These are phyloP conservation scores for Crepidodera aurea DNA, from an alignment of 2,888 invertebrate genomes.

Conservation along the genomic window DNA sequence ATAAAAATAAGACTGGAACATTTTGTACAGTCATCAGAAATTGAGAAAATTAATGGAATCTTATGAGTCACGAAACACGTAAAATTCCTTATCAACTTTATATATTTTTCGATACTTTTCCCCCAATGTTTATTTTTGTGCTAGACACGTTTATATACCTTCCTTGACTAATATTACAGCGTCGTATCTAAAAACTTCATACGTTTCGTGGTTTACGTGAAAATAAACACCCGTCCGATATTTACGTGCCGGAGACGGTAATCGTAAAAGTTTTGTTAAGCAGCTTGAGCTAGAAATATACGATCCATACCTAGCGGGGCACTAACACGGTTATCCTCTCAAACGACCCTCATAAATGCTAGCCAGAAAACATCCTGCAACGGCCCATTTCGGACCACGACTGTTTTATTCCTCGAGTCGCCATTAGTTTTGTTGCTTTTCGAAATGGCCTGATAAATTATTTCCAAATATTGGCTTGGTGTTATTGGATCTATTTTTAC, in stretches of 20 bases:
- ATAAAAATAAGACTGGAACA: no score
- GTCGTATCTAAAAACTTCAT: constrained; percentile 17
- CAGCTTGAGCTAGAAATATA: constrained; percentile 28
- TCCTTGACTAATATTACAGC: constrained; percentile 18
- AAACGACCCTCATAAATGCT: constrained; percentile 37
- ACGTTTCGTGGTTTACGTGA: constrained; percentile 22
- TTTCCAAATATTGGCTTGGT: constrained; percentile 9
- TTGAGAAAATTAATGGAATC: no score
- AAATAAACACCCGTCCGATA: constrained; percentile 33
- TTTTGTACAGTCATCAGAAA: no score
- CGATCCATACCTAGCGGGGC: constrained; percentile 34
- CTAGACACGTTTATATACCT: constrained; percentile 6
- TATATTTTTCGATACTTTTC: neutral
- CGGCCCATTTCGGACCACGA: constrained; percentile 32
- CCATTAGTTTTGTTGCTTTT: constrained; percentile 20
- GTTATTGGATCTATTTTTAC: constrained; percentile 11
- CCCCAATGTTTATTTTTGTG: constrained; percentile 2
- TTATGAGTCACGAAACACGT: no score
- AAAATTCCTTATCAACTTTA: neutral
- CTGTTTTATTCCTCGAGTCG: constrained; percentile 31
- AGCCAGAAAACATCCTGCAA: constrained; percentile 21
- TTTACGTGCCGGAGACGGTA: constrained; percentile 33
- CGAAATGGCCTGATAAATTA: constrained; percentile 9
- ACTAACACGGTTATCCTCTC: constrained; percentile 38
- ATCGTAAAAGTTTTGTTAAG: constrained; percentile 36